These are phyloP conservation scores for Pimephales promelas DNA, from an alignment of 2,113 vertebrate genomes.

Conservation along the genomic window DNA sequence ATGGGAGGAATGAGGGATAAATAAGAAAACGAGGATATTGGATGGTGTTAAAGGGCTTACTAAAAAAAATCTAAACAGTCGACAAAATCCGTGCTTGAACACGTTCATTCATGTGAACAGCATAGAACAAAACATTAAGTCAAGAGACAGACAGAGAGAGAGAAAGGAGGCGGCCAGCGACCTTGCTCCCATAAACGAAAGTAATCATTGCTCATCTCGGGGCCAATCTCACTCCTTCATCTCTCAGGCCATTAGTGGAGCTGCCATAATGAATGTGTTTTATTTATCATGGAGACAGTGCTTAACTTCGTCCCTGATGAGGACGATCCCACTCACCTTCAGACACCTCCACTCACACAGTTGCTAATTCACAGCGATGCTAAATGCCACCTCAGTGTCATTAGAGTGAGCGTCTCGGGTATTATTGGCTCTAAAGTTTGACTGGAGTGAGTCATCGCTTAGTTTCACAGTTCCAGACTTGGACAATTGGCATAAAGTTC, in stretches of 20 bases:
- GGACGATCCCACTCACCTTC: conserved; percentile 56
- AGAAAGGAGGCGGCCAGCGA: conserved; percentile 20
- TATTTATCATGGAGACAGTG: conserved; percentile 55
- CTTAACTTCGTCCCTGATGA: conserved; percentile 49
- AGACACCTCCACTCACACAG: conserved; percentile 38
- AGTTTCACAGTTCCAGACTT: conserved; percentile 1
- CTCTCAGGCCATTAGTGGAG: conserved; percentile 39
- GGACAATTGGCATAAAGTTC: neutral
- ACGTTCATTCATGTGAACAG: conserved; percentile 22
- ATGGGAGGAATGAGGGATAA: conserved; percentile 4
- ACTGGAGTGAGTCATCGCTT: conserved; percentile 17
- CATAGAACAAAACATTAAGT: conserved; percentile 15
- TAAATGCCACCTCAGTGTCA: conserved; percentile 41
- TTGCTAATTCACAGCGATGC: conserved; percentile 19
- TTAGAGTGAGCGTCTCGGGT: neutral
- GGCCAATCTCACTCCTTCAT: conserved; percentile 44
- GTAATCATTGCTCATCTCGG: conserved; percentile 50
- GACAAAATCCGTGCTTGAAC: neutral
- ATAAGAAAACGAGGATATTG: neutral
- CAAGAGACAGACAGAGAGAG: neutral
- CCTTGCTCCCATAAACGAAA: conserved; percentile 41
- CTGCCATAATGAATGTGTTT: conserved; percentile 56
- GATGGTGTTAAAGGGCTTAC: conserved; percentile 12
- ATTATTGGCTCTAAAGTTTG: conserved; percentile 21
- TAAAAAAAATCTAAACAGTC: neutral